Evolutionary conservation across 1,140 invertebrate species (phyloP).

Genomic region (Apis dorsata): DNA sequence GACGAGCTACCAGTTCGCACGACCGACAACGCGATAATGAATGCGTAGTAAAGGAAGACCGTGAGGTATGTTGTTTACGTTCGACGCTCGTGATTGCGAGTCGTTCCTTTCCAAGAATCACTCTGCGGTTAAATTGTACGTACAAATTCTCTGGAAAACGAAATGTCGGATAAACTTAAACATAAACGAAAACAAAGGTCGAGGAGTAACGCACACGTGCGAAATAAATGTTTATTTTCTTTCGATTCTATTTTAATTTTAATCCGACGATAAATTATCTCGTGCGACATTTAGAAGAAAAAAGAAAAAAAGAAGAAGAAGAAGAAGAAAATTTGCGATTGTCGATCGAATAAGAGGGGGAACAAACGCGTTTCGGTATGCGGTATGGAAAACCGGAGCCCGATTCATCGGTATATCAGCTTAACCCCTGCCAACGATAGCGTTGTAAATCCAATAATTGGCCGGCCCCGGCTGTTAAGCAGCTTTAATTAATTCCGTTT

Average conservation of each 20-base stretch:
- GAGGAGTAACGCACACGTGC: no score
- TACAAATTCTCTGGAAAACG: no score
- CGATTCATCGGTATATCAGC: conserved; percentile 63
- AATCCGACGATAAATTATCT: background rate
- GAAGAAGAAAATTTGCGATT: background rate
- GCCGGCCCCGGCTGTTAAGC: conserved; percentile 58
- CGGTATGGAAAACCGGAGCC: conserved; percentile 31
- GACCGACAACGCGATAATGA: conserved; percentile 57
- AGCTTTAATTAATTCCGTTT: conserved; percentile 69
- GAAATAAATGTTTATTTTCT: no score
- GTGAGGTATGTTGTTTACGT: conserved; percentile 33
- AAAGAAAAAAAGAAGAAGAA: no score
- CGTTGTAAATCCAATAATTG: conserved; percentile 69
- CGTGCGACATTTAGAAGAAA: no score
- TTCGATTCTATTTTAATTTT: no score
- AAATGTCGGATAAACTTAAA: no score
- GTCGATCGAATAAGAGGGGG: background rate
- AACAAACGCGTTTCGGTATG: background rate
- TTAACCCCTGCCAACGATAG: conserved; percentile 61
- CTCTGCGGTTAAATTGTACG: no score
- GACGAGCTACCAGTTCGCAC: conserved; percentile 17
- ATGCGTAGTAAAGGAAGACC: conserved; percentile 6
- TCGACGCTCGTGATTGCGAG: conserved; percentile 18
- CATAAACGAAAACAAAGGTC: no score
- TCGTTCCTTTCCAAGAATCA: background rate